phyloP scores from a whole-genome alignment of 2,888 invertebrate genomes.

The Panopea generosa region DNA sequence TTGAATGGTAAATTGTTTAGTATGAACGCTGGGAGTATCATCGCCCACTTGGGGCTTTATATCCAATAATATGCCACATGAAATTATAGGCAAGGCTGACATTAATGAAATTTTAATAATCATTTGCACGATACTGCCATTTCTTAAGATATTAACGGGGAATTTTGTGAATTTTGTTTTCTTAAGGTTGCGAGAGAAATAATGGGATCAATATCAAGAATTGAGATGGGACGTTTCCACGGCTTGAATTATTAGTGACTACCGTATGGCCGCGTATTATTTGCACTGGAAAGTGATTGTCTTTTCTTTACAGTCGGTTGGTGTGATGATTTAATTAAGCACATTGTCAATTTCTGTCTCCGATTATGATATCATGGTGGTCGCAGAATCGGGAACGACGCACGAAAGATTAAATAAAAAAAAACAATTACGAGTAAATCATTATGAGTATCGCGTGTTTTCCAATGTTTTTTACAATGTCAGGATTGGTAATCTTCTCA shows the following conservation, averaged over 20 bases:
- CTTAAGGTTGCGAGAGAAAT: constrained; percentile 43
- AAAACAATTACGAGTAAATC: no score
- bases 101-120: constrained; percentile 77
- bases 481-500: no score
- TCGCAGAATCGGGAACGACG: no score
- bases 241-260: constrained; percentile 36
- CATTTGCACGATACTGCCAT: constrained; percentile 49
- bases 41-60: constrained; percentile 38
- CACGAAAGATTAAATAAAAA: no score
- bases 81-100: constrained; percentile 68
- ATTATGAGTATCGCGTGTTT: no score
- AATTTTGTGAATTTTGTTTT: constrained; percentile 49
- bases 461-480: no score
- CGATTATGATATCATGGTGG: constrained; percentile 10
- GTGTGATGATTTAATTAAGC: constrained; percentile 36
- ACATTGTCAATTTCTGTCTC: constrained; percentile 6
- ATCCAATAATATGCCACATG: constrained; percentile 62
- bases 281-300: constrained; percentile 45
- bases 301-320: constrained; percentile 6
- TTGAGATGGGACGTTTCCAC: constrained; percentile 18
- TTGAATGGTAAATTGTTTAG: constrained; percentile 63
- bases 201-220: constrained; percentile 36
- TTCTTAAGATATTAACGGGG: constrained; percentile 51
- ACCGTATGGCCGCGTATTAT: constrained; percentile 52
- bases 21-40: constrained; percentile 50